phyloP scores from a whole-genome alignment of 2,113 vertebrate species.

The Tetrax tetrax region DNA sequence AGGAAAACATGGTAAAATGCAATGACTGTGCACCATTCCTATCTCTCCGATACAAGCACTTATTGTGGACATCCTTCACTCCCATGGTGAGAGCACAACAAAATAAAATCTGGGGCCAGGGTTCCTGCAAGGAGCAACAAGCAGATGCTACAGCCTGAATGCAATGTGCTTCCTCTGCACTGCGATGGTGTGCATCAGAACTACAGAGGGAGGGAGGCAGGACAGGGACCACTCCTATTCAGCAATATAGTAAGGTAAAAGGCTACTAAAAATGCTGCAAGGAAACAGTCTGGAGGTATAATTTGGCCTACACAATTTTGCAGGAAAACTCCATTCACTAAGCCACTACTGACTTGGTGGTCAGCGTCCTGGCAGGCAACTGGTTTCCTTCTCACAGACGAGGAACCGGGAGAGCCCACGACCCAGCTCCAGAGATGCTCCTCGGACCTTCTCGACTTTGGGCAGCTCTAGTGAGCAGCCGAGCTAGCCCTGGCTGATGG shows the following conservation, averaged over 20 bases:
- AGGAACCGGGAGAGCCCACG: not conserved
- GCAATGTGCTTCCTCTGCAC: not conserved
- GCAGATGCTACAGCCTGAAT: not conserved
- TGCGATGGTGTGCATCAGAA: not conserved
- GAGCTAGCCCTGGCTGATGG: fast-evolving
- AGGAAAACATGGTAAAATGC: not conserved
- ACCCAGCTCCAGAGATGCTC: not conserved
- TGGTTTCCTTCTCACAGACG: not conserved
- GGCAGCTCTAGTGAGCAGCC: not conserved
- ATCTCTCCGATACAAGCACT: not conserved
- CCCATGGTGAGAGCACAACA: fast-evolving
- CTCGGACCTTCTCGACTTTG: not conserved
- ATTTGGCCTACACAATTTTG: not conserved
- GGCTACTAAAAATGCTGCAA: not conserved
- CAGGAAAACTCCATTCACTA: not conserved
- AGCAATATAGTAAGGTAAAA: not conserved
- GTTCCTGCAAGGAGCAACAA: not conserved
- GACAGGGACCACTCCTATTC: not conserved
- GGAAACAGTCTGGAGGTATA: not conserved
- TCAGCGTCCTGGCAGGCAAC: not conserved
- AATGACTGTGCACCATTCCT: not conserved
- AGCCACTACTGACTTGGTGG: not conserved
- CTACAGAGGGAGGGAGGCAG: not conserved
- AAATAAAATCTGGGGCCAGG: not conserved
- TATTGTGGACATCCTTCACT: not conserved